Conservation (phyloP, 30 jellyfish, hydroid and myxozoan genomes). For the Aurelia coerulea region DNA sequence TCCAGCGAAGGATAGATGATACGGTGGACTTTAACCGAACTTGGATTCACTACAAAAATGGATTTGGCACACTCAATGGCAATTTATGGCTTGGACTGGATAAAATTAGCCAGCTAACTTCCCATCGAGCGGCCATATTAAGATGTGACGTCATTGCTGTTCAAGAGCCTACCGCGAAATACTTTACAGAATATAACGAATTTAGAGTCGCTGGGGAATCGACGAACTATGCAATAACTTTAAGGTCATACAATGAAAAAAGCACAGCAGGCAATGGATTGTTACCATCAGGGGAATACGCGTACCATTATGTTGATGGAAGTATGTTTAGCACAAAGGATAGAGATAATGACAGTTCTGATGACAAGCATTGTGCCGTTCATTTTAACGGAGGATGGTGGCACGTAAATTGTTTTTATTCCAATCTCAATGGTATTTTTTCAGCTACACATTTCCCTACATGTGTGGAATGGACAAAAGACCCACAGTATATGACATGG, state of each 20-base stretch:
- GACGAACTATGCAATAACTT: neutral
- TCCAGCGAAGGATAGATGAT: conserved; percentile 27
- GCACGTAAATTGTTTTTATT: conserved; percentile 9
- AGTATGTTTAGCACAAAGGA: conserved; percentile 22
- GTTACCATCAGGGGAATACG: neutral
- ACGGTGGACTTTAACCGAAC: conserved; percentile 14
- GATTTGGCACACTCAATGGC: conserved; percentile 39
- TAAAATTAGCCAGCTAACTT: neutral
- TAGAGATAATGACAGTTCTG: conserved; percentile 18
- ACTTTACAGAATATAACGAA: conserved; percentile 11
- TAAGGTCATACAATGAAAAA: neutral
- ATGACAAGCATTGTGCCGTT: conserved; percentile 11
- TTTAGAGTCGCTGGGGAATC: conserved; percentile 8
- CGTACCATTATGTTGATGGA: neutral
- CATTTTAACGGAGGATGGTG: conserved; percentile 18
- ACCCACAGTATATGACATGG: conserved; percentile 21
- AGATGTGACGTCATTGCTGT: neutral
- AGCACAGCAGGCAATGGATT: conserved; percentile 18
- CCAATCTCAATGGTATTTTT: neutral
- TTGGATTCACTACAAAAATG: conserved; percentile 35
- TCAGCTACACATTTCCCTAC: neutral
- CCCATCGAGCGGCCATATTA: neutral
- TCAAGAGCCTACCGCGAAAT: neutral
- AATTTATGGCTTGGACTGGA: conserved; percentile 47
- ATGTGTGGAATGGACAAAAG: neutral